phyloP scores from a whole-genome alignment of 1,140 invertebrate species.

The Papilio polyxenes region DNA sequence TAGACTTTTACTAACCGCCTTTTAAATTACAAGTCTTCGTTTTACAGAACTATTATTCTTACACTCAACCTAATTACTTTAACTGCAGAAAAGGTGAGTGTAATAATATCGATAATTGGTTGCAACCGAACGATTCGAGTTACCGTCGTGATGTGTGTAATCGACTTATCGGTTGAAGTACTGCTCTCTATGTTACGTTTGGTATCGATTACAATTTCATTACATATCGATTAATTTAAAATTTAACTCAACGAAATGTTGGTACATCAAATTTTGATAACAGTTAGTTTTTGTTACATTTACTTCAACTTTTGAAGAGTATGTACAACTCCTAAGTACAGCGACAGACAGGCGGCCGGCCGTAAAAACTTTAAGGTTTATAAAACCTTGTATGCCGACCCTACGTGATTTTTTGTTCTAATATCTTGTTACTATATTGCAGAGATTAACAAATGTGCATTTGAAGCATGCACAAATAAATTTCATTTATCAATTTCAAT shows the following conservation, averaged over 20 bases:
- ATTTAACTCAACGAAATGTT: no score
- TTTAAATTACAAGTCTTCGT: no score
- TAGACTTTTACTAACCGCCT: no score
- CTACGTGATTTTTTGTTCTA: no score
- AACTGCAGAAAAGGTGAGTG: no score
- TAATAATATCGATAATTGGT: not conserved
- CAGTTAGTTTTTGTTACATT: not conserved
- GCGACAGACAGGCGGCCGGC: no score
- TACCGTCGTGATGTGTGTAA: not conserved
- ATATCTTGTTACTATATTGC: not conserved
- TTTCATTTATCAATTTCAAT: not conserved
- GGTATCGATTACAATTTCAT: not conserved
- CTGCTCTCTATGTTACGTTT: not conserved
- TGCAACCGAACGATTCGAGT: not conserved
- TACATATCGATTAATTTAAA: not conserved
- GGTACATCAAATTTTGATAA: not conserved
- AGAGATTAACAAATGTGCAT: not conserved
- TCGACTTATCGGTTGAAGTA: not conserved
- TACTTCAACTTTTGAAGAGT: no score
- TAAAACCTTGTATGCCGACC: no score
- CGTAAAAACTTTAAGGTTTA: no score
- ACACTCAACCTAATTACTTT: no score
- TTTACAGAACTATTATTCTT: no score
- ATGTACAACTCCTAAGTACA: no score
- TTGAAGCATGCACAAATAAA: not conserved